Conservation (phyloP, 2,797 vertebrate species). For the Fringilla coelebs region DNA sequence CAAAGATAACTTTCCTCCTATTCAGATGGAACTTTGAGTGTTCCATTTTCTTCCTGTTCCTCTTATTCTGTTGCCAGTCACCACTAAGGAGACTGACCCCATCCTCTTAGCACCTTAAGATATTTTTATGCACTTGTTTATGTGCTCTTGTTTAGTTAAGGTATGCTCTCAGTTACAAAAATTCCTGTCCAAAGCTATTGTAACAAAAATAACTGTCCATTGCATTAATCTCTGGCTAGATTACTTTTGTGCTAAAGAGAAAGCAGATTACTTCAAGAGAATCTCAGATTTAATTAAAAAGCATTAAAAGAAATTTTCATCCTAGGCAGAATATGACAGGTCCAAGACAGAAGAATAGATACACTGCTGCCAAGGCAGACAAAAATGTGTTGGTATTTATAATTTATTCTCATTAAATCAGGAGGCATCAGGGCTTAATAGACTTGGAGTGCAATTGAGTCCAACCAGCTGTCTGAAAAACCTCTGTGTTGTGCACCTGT, state of each 20-base stretch:
- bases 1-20: neutral
- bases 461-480: slow-evolving; percentile 68
- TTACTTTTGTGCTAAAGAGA: neutral
- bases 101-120: neutral
- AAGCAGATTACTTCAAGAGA: neutral
- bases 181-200: neutral
- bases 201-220: neutral
- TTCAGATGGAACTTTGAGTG: neutral
- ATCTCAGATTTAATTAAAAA: neutral
- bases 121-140: neutral
- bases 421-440: slow-evolving; percentile 40
- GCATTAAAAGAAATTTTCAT: neutral
- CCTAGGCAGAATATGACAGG: neutral
- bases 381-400: slow-evolving; percentile 57
- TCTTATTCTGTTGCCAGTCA: neutral
- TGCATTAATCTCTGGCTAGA: neutral
- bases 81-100: neutral
- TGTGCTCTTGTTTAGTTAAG: neutral
- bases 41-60: neutral
- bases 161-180: neutral
- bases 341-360: slow-evolving; percentile 37
- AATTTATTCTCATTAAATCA: slow-evolving; percentile 46
- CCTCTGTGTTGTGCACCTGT: slow-evolving; percentile 54
- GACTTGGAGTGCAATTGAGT: slow-evolving; percentile 41
- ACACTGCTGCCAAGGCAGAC: slow-evolving; percentile 33